These are phyloP conservation scores for Gallinago media DNA, from an alignment of 2,113 vertebrate genomes.

Conservation along the genomic window DNA sequence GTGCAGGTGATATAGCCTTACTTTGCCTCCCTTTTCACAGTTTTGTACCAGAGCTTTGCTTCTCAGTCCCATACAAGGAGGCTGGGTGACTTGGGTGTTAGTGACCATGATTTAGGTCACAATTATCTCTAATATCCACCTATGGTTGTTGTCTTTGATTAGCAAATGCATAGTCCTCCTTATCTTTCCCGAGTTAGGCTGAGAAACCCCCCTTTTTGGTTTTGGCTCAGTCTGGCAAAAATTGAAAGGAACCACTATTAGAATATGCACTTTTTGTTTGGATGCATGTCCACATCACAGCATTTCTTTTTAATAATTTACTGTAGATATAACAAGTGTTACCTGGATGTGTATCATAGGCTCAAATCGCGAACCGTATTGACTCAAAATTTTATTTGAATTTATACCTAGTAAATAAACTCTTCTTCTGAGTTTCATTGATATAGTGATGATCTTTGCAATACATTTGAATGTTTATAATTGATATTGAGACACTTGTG, in stretches of 20 bases:
- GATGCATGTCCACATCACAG: background rate
- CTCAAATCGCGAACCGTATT: background rate
- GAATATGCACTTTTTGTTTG: background rate
- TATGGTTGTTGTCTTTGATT: background rate
- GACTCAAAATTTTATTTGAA: background rate
- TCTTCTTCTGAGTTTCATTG: background rate
- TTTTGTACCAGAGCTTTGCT: background rate
- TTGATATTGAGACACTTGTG: background rate
- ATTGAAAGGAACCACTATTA: background rate
- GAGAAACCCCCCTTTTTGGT: background rate
- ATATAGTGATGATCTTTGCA: background rate
- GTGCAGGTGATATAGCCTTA: rapidly evolving
- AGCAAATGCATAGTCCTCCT: background rate
- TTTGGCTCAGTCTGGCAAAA: background rate
- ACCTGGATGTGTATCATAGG: background rate
- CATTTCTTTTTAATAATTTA: background rate
- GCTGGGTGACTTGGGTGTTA: background rate
- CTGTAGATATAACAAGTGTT: background rate
- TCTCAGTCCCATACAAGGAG: background rate
- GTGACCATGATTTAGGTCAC: background rate
- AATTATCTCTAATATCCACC: background rate
- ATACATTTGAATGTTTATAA: background rate
- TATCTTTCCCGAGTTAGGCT: background rate
- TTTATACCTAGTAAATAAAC: background rate
- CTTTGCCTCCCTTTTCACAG: background rate